A percentile compares a stretch with the other conserved stretches of the same genome.
These are phyloP conservation scores for Ptychochromis oligacanthus DNA, from an alignment of 2,113 vertebrate species.

Conservation along the genomic window DNA sequence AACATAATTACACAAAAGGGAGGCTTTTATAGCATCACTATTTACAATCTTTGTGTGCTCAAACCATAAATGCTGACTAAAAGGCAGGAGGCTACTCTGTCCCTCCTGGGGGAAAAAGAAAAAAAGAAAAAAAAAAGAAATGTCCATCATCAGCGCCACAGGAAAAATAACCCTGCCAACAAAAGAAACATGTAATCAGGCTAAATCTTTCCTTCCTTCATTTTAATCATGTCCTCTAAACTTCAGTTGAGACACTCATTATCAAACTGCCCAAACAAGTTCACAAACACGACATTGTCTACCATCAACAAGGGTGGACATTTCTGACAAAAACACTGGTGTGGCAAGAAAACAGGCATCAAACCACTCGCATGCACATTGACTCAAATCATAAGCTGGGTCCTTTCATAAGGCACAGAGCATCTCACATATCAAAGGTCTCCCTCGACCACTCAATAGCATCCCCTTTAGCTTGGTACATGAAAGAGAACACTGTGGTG, in stretches of 20 bases:
- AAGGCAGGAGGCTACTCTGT: not conserved
- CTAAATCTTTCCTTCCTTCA: slow-evolving; percentile 37
- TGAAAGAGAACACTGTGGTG: slow-evolving; percentile 72
- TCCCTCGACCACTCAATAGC: slow-evolving; percentile 69
- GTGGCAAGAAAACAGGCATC: slow-evolving; percentile 51
- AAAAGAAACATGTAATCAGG: slow-evolving; percentile 46
- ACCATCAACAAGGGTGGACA: not conserved
- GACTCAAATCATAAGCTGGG: slow-evolving; percentile 71
- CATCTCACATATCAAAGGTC: slow-evolving; percentile 81
- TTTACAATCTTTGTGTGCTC: slow-evolving; percentile 3
- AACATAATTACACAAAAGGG: slow-evolving; percentile 32
- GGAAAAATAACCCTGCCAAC: slow-evolving; percentile 18
- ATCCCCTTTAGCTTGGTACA: slow-evolving; percentile 73
- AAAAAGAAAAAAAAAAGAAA: slow-evolving; percentile 39
- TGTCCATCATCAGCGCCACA: slow-evolving; percentile 28
- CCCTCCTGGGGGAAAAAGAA: slow-evolving; percentile 9
- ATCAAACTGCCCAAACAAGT: slow-evolving; percentile 6
- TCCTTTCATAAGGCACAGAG: slow-evolving; percentile 65
- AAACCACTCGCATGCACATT: slow-evolving; percentile 48
- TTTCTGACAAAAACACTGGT: slow-evolving; percentile 47
- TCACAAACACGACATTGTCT: not conserved
- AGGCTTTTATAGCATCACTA: slow-evolving; percentile 12
- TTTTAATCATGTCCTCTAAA: slow-evolving; percentile 36
- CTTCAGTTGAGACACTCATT: not conserved
- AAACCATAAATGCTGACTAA: slow-evolving; percentile 26